Evolutionary conservation across 2,113 vertebrate species (phyloP).

Genomic region (Mustela lutreola): DNA sequence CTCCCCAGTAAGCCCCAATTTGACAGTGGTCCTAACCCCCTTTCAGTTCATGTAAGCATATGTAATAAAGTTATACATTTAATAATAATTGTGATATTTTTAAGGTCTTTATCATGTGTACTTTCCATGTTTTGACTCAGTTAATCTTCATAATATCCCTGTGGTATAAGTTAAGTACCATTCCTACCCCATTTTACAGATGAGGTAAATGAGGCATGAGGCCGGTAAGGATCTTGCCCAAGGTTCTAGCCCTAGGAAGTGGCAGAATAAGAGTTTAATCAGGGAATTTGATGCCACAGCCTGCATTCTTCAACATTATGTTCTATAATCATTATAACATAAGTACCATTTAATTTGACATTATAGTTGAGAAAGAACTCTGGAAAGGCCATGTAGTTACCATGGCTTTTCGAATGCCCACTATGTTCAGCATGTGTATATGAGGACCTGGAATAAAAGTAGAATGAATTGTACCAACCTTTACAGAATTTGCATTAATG

Average conservation of each 20-base stretch:
- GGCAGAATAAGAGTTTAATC: not conserved
- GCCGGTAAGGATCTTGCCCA: not conserved
- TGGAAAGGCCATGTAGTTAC: not conserved
- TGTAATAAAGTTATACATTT: not conserved
- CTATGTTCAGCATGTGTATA: not conserved
- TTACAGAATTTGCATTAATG: not conserved
- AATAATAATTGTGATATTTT: not conserved
- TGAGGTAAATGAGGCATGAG: not conserved
- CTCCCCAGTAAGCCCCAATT: not conserved
- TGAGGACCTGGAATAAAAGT: not conserved
- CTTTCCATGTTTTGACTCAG: not conserved
- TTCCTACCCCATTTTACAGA: not conserved
- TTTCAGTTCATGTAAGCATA: not conserved
- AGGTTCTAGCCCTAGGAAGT: not conserved
- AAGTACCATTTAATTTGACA: not conserved
- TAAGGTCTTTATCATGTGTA: not conserved
- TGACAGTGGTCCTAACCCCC: not conserved
- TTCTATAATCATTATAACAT: not conserved
- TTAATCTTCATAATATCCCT: not conserved
- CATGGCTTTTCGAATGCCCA: not conserved
- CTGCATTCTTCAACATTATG: not conserved
- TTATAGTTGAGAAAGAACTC: not conserved
- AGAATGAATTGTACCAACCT: not conserved
- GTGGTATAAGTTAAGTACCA: not conserved
- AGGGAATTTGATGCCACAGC: not conserved